Percentiles rank a stretch among this genome's conserved stretches.
Conservation (phyloP, 2,888 invertebrate species). For the Acanthosepion esculentum region DNA sequence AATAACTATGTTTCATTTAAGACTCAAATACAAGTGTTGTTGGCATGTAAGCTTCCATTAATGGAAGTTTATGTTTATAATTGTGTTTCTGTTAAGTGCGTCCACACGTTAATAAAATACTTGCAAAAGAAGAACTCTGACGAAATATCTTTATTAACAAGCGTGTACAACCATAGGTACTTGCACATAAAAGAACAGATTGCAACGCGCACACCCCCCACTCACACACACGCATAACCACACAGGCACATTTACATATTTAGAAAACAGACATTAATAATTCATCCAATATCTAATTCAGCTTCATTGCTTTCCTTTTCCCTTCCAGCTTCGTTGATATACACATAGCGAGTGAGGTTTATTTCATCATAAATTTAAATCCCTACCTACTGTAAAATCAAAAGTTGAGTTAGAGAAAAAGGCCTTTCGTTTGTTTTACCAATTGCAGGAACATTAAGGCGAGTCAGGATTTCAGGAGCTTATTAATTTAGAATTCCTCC, state of each 20-base stretch:
- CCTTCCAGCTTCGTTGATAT: too few relatives aligned
- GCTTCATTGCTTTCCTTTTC: background rate
- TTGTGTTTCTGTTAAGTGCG: background rate
- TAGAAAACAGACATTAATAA: background rate
- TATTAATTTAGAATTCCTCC: too few relatives aligned
- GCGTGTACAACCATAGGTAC: background rate
- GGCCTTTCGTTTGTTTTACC: background rate
- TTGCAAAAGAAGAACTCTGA: background rate
- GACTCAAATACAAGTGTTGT: background rate
- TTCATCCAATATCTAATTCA: background rate
- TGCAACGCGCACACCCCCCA: background rate
- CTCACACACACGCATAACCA: background rate
- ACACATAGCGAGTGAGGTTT: too few relatives aligned
- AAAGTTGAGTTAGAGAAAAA: accelerated
- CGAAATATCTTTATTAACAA: background rate
- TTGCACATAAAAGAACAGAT: background rate
- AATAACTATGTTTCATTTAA: too few relatives aligned
- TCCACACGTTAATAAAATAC: background rate
- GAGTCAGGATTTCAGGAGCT: background rate
- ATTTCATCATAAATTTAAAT: too few relatives aligned
- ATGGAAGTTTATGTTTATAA: background rate
- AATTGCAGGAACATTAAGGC: background rate
- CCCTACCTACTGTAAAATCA: background rate
- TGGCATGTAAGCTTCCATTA: background rate
- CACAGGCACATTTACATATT: background rate